phyloP scores from a whole-genome alignment of 1,140 invertebrate species.

The Trachymyrmex septentrionalis region DNA sequence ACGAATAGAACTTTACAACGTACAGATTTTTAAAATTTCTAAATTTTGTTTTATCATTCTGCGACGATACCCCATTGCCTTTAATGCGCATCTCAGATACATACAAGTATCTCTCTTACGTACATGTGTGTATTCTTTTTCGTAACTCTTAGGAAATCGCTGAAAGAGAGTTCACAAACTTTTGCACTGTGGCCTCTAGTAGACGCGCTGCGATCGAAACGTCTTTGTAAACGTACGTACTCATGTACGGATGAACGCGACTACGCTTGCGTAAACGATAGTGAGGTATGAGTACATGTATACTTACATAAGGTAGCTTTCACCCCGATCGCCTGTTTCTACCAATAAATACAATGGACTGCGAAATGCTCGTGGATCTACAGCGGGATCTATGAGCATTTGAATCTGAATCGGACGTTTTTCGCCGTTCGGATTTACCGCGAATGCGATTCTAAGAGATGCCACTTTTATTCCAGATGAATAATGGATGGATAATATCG shows the following conservation, averaged over 20 bases:
- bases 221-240: constrained; percentile 51
- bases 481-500: constrained; percentile 82
- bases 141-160: not conserved
- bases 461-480: constrained; percentile 77
- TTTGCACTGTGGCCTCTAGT: constrained; percentile 19
- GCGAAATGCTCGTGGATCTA: constrained; percentile 68
- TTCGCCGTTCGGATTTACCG: constrained; percentile 73
- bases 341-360: constrained; percentile 80
- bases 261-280: constrained; percentile 19
- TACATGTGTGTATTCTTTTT: not conserved
- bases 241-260: constrained; percentile 55
- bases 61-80: not conserved
- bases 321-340: constrained; percentile 59
- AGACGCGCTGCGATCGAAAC: constrained; percentile 21
- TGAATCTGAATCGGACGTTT: constrained; percentile 80
- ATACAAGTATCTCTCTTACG: too few relatives aligned
- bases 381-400: constrained; percentile 78
- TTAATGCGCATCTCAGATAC: not conserved
- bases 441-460: constrained; percentile 74
- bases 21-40: not conserved
- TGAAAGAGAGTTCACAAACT: constrained; percentile 11
- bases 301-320: constrained; percentile 61
- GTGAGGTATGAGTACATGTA: constrained; percentile 53
- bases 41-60: not conserved
- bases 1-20: too few relatives aligned